Conservation (phyloP, 2,888 invertebrate species). For the Nomada hirtipes region DNA sequence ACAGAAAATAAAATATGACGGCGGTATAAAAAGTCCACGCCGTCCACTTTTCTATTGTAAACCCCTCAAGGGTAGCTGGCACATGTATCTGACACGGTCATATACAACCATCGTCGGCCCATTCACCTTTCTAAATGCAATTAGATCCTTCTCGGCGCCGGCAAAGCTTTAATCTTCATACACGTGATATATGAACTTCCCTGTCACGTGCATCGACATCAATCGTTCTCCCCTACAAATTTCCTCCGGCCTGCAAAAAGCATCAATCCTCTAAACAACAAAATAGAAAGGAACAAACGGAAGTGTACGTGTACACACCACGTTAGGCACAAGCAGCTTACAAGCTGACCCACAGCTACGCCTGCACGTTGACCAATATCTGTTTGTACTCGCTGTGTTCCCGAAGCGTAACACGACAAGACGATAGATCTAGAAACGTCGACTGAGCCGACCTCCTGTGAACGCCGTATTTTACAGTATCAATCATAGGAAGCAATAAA, state of each 20-base stretch:
- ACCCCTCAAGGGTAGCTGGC: slow-evolving; percentile 12
- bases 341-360: slow-evolving; percentile 19
- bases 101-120: slow-evolving; percentile 44
- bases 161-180: slow-evolving; percentile 47
- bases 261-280: slow-evolving; percentile 28
- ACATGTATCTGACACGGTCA: slow-evolving; percentile 28
- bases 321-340: neutral
- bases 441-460: slow-evolving; percentile 2
- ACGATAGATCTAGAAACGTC: slow-evolving; percentile 24
- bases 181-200: slow-evolving; percentile 55
- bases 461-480: slow-evolving; percentile 78
- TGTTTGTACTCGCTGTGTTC: slow-evolving; percentile 20
- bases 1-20: neutral
- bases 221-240: slow-evolving; percentile 58
- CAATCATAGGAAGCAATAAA: slow-evolving; percentile 81
- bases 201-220: slow-evolving; percentile 49
- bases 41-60: slow-evolving; percentile 15
- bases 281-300: slow-evolving; percentile 1
- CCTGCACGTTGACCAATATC: slow-evolving; percentile 47
- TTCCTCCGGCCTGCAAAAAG: slow-evolving; percentile 34
- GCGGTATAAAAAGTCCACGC: neutral
- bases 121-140: slow-evolving; percentile 61
- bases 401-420: neutral
- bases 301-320: neutral
- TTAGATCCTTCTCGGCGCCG: slow-evolving; percentile 51